Evolutionary conservation across 2,797 vertebrate species (phyloP).

Genomic region (Malacoraja senta): DNA sequence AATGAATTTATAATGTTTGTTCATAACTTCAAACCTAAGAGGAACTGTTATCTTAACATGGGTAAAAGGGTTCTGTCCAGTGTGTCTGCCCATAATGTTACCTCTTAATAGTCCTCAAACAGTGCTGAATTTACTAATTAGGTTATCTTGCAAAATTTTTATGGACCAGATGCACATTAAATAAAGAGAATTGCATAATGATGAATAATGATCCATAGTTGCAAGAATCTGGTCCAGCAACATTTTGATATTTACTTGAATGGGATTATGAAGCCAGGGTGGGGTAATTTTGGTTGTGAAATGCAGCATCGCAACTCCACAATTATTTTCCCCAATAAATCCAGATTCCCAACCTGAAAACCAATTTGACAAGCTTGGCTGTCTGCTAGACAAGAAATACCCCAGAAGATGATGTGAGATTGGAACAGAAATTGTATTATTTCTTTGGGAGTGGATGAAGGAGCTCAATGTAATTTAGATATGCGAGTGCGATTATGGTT

Average conservation of each 20-base stretch:
- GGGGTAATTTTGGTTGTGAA: not conserved
- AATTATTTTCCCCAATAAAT: not conserved
- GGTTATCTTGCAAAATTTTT: not conserved
- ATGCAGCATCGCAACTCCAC: not conserved
- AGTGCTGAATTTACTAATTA: not conserved
- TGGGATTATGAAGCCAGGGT: not conserved
- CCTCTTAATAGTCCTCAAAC: not conserved
- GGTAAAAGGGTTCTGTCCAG: not conserved
- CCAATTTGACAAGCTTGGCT: not conserved
- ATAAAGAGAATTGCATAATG: not conserved
- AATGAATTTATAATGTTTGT: not conserved
- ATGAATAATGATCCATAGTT: too few relatives aligned
- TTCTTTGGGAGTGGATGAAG: too few relatives aligned
- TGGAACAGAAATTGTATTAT: too few relatives aligned
- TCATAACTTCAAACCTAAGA: not conserved
- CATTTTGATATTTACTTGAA: not conserved
- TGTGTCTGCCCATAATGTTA: not conserved
- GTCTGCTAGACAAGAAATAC: not conserved
- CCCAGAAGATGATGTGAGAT: not conserved
- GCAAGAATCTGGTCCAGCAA: not conserved
- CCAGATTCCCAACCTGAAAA: not conserved
- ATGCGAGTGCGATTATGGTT: too few relatives aligned
- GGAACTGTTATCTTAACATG: not conserved
- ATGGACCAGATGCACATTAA: not conserved
- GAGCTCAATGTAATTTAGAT: not conserved